Evolutionary conservation across 2,113 vertebrate species (phyloP), one percentile per base, ranked within the genome.

Genomic region (Etia nguti): DNA sequence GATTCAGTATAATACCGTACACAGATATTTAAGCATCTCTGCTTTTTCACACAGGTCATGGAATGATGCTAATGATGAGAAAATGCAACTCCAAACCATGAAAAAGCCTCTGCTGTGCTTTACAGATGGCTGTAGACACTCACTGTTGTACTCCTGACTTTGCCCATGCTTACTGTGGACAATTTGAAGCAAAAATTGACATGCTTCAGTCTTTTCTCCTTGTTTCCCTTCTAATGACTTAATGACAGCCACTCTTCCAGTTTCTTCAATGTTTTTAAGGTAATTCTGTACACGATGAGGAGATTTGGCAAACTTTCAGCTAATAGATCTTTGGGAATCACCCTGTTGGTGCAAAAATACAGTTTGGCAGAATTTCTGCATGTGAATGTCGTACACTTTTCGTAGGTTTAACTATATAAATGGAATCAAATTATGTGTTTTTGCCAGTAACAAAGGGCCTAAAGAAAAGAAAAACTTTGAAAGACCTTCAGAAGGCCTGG

Each of bases 1-100:
- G 88, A 80, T 83, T 90, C 22, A 68, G 26, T 85, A 50, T 48
- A 81, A 81, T 13, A 68, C 9, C 55, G 13, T 26, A 57, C 36
- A 43, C 38, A 88, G 60, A 79, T 12, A 54, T 79, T 41, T 52
- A 73, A n/a, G 24, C 9, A 18, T 10, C 24, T 26, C 36, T 60
- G 26, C 16, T 50, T 54, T 48, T 22, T 55, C 60, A 68, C 34
- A 68, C 1, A 38, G 34, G 34, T 68, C 34, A 68, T 22, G 20
- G n/a, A 38, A 38, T 38, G 6, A 68, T 38, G 34, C 22, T 8
- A 65, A 65, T 22, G 20, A 68, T 68, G 34, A 8, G 20, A 68
- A 38, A 75, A 48, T 75, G 41, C 41, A 29, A 46, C 15, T 0
- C 2, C 22, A 29, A 73, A 73, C 38, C 15, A 48, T 29, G 15